Base-by-base conservation (phyloP, 2,888 invertebrate species). In the Ditula angustiorana region DNA sequence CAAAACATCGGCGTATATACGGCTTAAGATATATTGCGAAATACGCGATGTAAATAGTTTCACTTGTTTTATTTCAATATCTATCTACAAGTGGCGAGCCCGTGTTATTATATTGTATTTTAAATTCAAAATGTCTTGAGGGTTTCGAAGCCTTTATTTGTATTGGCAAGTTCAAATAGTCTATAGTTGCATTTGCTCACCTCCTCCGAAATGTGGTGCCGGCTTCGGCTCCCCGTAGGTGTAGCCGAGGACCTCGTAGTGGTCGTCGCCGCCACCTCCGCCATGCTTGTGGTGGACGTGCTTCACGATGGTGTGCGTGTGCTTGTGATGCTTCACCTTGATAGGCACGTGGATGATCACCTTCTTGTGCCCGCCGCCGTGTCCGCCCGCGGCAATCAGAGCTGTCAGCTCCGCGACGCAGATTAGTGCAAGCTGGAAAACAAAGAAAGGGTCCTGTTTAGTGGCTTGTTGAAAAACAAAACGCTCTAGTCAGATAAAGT, bases 341-440 rank as follows among this genome's bases (percentile, higher is more conserved):
- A 95, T 93, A 0, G 96, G 96, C 55, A 96, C 96, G 86, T 96
- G 96, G 81, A 96, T 96, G 75, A 96, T 93, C 70, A 96, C 95
- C 77, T 95, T 96, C 76, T 95, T 95, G 83, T 95, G 95, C 33
- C 87, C 85, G 53, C 94, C 94, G 64, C 93, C 93, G 67, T 92
- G 90, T 19, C 93, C 94, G 1, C 88, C 93, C 0, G 90, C 90
- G 68, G 74, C 75, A 66, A 83, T 86, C 75, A 85, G 80, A 74
- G 74, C 82, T 69, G 78, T 74, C 69, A 87, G 80, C 82, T 75
- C 87, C 46, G 83, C 89, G 77, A 83, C 85, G 76, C 85, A 94
- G 63, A 86, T 80, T 56, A 88, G 72, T 30, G 77, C 83, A 72
- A 90, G 77, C 92, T 91, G 86, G 33, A 86, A 87, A 67, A 37